Evolutionary conservation across 2,113 vertebrate genomes (phyloP).

Genomic region (Globicephala melas): DNA sequence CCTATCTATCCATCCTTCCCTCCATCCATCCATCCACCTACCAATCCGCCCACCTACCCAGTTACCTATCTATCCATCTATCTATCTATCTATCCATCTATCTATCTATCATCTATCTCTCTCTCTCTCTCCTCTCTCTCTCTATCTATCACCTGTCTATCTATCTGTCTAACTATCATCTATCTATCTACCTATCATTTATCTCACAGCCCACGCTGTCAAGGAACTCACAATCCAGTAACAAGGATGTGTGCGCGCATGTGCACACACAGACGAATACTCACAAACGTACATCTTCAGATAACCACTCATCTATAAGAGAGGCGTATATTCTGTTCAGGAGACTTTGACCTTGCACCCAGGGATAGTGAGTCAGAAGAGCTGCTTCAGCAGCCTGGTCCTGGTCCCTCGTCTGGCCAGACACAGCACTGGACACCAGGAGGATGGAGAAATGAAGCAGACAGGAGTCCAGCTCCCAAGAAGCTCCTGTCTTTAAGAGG

Average conservation of each 20-base stretch:
- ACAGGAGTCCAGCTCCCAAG: fast-evolving
- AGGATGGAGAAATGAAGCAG: neutral
- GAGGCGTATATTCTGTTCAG: fast-evolving
- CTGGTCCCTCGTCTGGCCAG: neutral
- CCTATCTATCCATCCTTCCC: neutral
- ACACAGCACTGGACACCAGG: neutral
- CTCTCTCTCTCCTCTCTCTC: too few relatives aligned
- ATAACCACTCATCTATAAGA: neutral
- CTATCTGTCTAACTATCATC: neutral
- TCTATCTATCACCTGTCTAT: too few relatives aligned
- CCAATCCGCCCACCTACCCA: neutral
- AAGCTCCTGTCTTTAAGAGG: neutral
- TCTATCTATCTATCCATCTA: fast-evolving
- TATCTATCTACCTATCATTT: too few relatives aligned
- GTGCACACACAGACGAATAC: fast-evolving
- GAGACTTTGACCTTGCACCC: neutral
- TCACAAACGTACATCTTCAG: neutral
- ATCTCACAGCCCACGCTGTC: neutral
- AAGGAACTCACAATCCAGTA: neutral
- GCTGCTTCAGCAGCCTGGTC: neutral
- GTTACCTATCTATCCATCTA: too few relatives aligned
- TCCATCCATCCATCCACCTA: neutral
- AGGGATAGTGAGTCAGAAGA: neutral
- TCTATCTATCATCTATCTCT: neutral
- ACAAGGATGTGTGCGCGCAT: neutral